Evolutionary conservation across 2,888 invertebrate genomes (phyloP).

Genomic region (Chouioia cunea): DNA sequence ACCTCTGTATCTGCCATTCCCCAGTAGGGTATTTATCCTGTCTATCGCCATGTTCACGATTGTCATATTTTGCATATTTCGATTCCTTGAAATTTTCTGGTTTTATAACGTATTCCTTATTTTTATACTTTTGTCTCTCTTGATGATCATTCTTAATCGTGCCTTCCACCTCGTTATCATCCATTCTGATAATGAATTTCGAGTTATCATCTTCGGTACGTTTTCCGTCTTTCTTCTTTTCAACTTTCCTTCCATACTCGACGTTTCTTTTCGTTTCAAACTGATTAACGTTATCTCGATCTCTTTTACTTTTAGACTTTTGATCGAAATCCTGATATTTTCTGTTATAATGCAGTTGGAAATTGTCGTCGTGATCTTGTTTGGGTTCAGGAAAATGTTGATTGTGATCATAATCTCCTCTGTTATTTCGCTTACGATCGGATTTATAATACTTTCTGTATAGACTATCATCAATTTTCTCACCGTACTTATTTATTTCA

Average conservation of each 20-base stretch:
- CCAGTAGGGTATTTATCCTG: constrained; percentile 35
- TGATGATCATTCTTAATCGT: neutral
- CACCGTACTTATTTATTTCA: constrained; percentile 13
- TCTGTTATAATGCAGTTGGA: no score
- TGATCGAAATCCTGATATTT: constrained; percentile 1
- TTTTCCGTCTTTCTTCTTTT: constrained; percentile 17
- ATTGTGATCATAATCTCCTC: constrained; percentile 5
- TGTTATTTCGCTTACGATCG: constrained; percentile 11
- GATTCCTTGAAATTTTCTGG: constrained; percentile 34
- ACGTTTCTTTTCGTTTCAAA: constrained; percentile 13
- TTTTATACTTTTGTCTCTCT: constrained; percentile 14
- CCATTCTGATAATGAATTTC: constrained; percentile 28
- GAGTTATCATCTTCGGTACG: constrained; percentile 11
- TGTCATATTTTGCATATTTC: constrained; percentile 31
- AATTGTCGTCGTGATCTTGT: neutral
- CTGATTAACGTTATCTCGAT: neutral
- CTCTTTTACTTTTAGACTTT: constrained; percentile 2
- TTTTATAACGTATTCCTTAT: constrained; percentile 18
- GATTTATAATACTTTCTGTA: constrained; percentile 15
- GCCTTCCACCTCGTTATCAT: constrained; percentile 3
- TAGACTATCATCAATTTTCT: constrained; percentile 21
- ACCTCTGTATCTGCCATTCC: constrained; percentile 49
- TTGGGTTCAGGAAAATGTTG: neutral
- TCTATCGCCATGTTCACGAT: constrained; percentile 22
- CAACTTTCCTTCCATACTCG: neutral